phyloP scores from a whole-genome alignment of 37 sponge, comb jelly and placozoan genomes.

The Dysidea cf. avara region DNA sequence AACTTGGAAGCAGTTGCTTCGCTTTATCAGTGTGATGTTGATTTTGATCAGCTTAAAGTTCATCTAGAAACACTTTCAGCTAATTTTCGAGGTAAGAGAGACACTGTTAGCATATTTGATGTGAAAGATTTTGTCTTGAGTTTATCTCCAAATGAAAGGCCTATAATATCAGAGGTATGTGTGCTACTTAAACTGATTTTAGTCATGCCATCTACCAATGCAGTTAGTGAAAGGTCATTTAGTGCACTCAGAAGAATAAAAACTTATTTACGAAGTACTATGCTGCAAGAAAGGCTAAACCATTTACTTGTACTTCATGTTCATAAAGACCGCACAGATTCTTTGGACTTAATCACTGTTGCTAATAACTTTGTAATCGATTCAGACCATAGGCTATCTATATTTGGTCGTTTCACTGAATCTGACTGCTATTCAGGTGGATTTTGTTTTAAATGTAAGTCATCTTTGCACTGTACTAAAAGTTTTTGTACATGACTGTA shows the following conservation, averaged over 20 bases:
- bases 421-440: neutral
- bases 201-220: slow-evolving; percentile 25
- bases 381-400: slow-evolving; percentile 14
- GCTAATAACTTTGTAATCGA: slow-evolving; percentile 23
- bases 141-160: slow-evolving; percentile 3
- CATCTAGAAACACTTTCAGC: slow-evolving; percentile 23
- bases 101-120: slow-evolving; percentile 5
- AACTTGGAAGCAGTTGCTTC: slow-evolving; percentile 37
- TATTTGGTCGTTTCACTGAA: neutral
- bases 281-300: too few relatives aligned
- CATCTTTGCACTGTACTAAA: too few relatives aligned
- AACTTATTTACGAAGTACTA: too few relatives aligned
- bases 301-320: too few relatives aligned
- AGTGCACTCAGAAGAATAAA: too few relatives aligned
- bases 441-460: too few relatives aligned
- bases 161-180: slow-evolving; percentile 13
- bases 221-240: too few relatives aligned
- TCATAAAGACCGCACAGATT: too few relatives aligned
- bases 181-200: slow-evolving; percentile 22
- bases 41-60: slow-evolving; percentile 43
- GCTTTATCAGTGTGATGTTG: slow-evolving; percentile 41
- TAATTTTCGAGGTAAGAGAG: too few relatives aligned
- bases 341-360: neutral
- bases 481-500: too few relatives aligned
- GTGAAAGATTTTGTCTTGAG: slow-evolving; percentile 1